These are phyloP conservation scores for Lepidurus couesii DNA, from an alignment of 1,140 invertebrate genomes.

Conservation along the genomic window DNA sequence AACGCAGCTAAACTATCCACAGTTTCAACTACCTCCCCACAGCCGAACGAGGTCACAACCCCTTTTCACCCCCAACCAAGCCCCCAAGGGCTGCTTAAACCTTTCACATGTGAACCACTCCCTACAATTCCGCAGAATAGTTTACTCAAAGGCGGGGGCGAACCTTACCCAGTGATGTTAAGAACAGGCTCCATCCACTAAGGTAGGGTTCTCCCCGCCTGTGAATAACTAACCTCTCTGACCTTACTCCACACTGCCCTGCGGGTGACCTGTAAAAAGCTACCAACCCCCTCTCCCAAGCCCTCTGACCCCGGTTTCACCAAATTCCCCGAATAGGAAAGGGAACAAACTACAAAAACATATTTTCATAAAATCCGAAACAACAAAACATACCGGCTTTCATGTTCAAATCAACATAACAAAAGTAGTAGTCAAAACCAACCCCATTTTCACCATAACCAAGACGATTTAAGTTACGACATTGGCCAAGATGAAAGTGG, in stretches of 20 bases:
- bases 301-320: background rate
- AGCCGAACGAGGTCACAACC: background rate
- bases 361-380: background rate
- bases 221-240: conserved; percentile 10
- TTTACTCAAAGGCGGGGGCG: conserved; percentile 24
- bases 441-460: conserved; percentile 21
- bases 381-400: background rate
- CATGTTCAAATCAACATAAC: background rate
- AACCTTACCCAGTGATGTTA: conserved; percentile 31
- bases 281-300: background rate
- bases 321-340: background rate
- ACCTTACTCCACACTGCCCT: background rate
- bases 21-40: background rate
- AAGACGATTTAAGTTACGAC: conserved; percentile 6
- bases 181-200: conserved; percentile 31
- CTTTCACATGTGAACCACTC: background rate
- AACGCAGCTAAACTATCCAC: background rate
- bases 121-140: conserved; percentile 19
- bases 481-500: conserved; percentile 9
- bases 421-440: background rate
- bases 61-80: background rate
- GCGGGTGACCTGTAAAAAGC: background rate
- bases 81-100: background rate
- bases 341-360: background rate
- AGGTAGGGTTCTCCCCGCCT: conserved; percentile 31